phyloP scores from a whole-genome alignment of 2,888 invertebrate species.

The Lasioglossum malachurum region DNA sequence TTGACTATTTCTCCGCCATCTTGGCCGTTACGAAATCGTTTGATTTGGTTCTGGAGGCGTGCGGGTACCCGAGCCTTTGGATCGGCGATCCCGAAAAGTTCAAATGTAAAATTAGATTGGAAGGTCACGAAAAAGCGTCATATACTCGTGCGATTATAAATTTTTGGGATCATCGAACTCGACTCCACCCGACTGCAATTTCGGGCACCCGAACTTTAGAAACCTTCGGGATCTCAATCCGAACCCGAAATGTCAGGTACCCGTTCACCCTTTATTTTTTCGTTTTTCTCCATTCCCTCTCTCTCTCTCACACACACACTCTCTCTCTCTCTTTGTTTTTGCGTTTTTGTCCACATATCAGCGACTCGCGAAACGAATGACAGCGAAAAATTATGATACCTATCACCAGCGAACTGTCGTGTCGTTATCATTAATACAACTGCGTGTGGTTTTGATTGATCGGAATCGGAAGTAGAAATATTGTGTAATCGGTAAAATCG shows the following conservation, averaged over 20 bases:
- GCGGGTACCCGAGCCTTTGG: not conserved
- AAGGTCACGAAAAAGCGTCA: not conserved
- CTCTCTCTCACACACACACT: not conserved
- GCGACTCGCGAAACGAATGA: slow-evolving; percentile 18
- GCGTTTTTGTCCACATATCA: not conserved
- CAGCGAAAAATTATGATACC: slow-evolving; percentile 32
- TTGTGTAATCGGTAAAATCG: slow-evolving; percentile 63
- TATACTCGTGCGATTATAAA: not conserved
- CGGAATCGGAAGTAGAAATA: slow-evolving; percentile 26
- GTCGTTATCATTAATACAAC: slow-evolving; percentile 54
- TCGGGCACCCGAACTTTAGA: not conserved
- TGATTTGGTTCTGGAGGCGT: not conserved
- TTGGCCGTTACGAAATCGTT: slow-evolving; percentile 18
- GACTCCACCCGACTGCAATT: not conserved
- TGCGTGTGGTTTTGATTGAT: slow-evolving; percentile 44
- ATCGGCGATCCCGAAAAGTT: not conserved
- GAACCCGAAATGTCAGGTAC: not conserved
- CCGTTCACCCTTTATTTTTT: not conserved
- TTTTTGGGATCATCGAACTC: not conserved
- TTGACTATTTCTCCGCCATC: slow-evolving; percentile 11
- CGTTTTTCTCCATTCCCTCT: not conserved
- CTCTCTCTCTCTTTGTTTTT: not conserved
- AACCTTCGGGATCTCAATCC: not conserved
- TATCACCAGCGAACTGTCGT: slow-evolving; percentile 70
- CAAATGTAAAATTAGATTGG: not conserved